Evolutionary conservation across 1,140 invertebrate species (phyloP), one percentile per base, ranked within the genome.

Genomic region (Achroia grisella): DNA sequence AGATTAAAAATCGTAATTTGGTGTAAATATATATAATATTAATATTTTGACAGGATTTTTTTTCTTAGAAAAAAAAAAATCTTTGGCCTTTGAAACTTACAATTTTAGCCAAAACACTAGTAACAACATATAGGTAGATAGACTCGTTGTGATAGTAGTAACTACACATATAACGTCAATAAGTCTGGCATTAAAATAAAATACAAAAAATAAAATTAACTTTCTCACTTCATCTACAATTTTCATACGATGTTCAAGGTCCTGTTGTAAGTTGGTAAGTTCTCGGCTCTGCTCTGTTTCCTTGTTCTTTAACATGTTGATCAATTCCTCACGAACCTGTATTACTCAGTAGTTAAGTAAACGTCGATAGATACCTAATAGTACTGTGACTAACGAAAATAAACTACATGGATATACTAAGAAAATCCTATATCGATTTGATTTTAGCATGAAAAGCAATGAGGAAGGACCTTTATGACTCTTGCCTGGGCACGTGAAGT

Each of bases 291-390:
- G 82, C 48, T 86, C 82, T 5, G 71, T 79, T 49, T 85, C 80
- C 49, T 86, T 86, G 41, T 78, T 77, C 63, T 84, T 84, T 15
- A 86, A 69, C 70, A 87, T 66, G 48, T 72, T 78, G 49, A 87
- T 88, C 42, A 89, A 60, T 30, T 89, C 87, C 31, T 88, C 86
- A 6, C 86, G 77, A 5, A 86, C 76, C 75, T 85, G 66, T 37
- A 32, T 23, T 14, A 40, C 15, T 42, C 33, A 23, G n/a, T 36
- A 39, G 11, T 43, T 48, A 53, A 44, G 33, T 12, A 32, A 27
- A 30, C 37, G 51, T 11, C 8, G 30, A 39, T 39, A 10, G 5
- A 1, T 29, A 36, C 30, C n/a, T n/a, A n/a, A 34, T 12, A 30
- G 23, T 27, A 34, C 34, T 4, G 30, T 10, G 34, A 35, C 12